Evolutionary conservation across 2,888 invertebrate species (phyloP), one percentile per base, ranked within the genome.

Genomic region (Platycnemis pennipes): DNA sequence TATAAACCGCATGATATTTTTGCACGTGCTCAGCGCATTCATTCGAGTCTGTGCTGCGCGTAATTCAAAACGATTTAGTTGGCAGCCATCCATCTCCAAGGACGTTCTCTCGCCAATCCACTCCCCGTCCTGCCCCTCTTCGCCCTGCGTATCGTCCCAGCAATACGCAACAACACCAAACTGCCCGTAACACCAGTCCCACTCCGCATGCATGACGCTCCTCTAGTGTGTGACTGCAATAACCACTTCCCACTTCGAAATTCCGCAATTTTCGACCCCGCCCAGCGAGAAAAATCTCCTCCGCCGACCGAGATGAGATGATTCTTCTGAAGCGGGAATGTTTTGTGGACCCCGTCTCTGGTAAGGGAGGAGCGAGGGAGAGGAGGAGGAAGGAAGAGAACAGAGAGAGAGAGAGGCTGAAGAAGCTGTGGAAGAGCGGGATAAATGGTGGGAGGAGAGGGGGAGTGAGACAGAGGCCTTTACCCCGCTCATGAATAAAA

Each of bases 401-500:
- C 22, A n/a, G 87, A 87, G 45, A 26, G 45, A 46, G 42, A 87
- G 45, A 22, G 77, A 77, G 26, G 77, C 19, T 8, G 77, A 4
- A 77, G 5, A 26, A 77, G 13, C 31, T 19, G 31, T 13, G 22
- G n/a, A 31, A n/a, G 19, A n/a, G 37, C 11, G 77, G n/a, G 77
- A 8, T 19, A 0, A 77, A 26, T 13, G 49, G 49, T 16, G 4
- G 49, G 13, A 19, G 77, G n/a, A 13, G 77, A n/a, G 77, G 77
- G n/a, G 4, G n/a, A 37, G 77, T 13, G 69, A 26, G 69, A 31
- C 8, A 8, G 77, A 56, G 89, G 56, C 31, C 53, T 37, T 89
- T 87, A 26, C 77, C 46, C 87, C 46, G 45, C 46, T 89, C 89
- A 89, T 89, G 89, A 89, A 89, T 89, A 89, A 89, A 89, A 89